phyloP scores from a whole-genome alignment of 2,797 vertebrate species.

The Halcyon smyrnensis region DNA sequence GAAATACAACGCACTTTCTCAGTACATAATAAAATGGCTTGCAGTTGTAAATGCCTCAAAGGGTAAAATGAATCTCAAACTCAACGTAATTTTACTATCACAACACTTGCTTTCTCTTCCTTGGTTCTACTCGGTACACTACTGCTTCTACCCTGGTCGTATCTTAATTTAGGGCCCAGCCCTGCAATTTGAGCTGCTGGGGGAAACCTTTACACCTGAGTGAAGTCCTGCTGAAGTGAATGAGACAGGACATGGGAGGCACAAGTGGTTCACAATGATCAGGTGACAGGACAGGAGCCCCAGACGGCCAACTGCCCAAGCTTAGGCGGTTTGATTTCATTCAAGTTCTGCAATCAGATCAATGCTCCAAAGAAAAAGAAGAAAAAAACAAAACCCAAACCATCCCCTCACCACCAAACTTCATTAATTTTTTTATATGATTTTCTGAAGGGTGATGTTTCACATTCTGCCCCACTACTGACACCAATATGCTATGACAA shows the following conservation, averaged over 20 bases:
- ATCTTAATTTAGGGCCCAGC: not conserved
- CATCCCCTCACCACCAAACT: not conserved
- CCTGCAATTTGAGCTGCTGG: not conserved
- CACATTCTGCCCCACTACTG: not conserved
- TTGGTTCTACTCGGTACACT: not conserved
- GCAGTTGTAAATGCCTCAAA: not conserved
- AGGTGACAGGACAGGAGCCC: not conserved
- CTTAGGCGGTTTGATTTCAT: accelerated
- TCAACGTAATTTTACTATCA: not conserved
- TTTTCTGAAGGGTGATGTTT: not conserved
- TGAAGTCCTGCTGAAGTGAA: not conserved
- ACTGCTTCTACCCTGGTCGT: not conserved
- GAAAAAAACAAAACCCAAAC: not conserved
- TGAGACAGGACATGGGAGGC: not conserved
- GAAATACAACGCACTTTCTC: not conserved
- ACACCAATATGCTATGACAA: not conserved
- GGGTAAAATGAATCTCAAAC: not conserved
- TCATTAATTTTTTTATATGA: not conserved
- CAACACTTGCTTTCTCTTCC: not conserved
- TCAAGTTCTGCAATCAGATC: not conserved
- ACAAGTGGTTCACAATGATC: not conserved
- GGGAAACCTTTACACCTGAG: not conserved
- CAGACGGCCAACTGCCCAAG: not conserved
- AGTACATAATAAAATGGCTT: not conserved
- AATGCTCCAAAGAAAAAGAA: not conserved